Conservation (phyloP, 2,113 vertebrate species). For the Sinosuthora webbiana region DNA sequence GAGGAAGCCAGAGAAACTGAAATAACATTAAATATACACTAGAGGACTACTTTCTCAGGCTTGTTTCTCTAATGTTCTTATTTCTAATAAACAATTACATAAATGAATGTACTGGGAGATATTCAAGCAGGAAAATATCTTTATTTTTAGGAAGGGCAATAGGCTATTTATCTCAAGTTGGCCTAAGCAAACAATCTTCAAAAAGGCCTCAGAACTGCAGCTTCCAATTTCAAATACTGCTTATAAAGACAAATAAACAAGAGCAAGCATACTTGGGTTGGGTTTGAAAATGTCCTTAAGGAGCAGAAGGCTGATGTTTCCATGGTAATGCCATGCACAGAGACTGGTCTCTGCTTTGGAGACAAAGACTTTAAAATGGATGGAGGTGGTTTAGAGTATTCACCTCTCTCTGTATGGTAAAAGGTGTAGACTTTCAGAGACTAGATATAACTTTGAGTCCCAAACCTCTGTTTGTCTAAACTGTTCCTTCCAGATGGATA, state of each 20-base stretch:
- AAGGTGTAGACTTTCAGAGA: background rate
- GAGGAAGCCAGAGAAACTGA: background rate
- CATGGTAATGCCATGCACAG: background rate
- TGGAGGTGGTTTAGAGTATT: background rate
- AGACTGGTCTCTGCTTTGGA: background rate
- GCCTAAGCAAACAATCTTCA: slow-evolving; percentile 29
- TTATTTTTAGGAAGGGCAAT: slow-evolving; percentile 44
- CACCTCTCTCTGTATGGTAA: background rate
- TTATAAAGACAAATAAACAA: slow-evolving; percentile 34
- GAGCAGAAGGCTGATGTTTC: background rate
- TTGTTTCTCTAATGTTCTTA: background rate
- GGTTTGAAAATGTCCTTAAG: background rate
- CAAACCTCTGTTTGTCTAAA: background rate
- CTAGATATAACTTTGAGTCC: background rate
- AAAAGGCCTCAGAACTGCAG: slow-evolving; percentile 3
- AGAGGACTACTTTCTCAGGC: background rate
- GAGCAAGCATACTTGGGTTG: background rate
- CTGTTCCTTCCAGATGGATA: background rate
- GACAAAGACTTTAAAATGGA: background rate
- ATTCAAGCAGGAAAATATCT: slow-evolving; percentile 7
- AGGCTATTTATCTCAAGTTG: slow-evolving; percentile 5
- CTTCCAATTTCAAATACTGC: slow-evolving; percentile 7
- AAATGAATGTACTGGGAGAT: slow-evolving; percentile 2
- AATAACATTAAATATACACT: background rate
- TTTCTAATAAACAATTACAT: slow-evolving; percentile 1